Evolutionary conservation across 2,888 invertebrate species (phyloP), one percentile per base, ranked within the genome.

Genomic region (Chelonus formosanus): DNA sequence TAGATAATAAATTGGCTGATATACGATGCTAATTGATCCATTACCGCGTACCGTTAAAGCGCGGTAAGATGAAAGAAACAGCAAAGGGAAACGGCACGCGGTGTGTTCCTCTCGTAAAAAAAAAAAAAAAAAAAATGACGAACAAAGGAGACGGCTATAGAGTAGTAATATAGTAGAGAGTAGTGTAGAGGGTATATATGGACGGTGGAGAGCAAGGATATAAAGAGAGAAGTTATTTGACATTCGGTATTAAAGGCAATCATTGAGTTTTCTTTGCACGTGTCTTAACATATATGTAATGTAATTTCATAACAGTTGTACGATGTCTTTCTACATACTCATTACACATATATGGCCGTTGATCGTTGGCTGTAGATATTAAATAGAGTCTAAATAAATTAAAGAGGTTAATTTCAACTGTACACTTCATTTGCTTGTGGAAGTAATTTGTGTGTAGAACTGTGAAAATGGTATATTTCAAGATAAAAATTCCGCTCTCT

Each of bases 21-120:
- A 53, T 44, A 44, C 53, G 44, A 61, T 66, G 67, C 67, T 71
- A 71, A 71, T 71, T 71, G 71, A 71, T 71, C 63, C 67, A 71
- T 71, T 71, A 69, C 43, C 31, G 59, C 34, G 52, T 53, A 53
- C 52, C 53, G 53, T 53, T 59, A 59, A 48, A 48, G 59, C 54
- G 56, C 63, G 55, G 56, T 35, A 47, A 63, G 48, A 56, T 56
- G 48, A 63, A 63, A 63, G 57, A 8, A 56, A 56, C 40, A 36
- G 40, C 10, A 35, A 36, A 32, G 7, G 7, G 8, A 20, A 8
- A 35, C 7, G 5, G 34, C 5, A 5, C 56, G 20, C 56, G 34
- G 35, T 8, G 6, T 35, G 35, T 32, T 43, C 8, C 56, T 35
- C 20, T 20, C 7, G 40, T 40, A 40, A 10, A 58, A 58, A 58